Percentiles rank a stretch among this genome's conserved stretches.
Evolutionary conservation across 2,797 vertebrate species (phyloP).

Genomic region (Pseudotriccus pelzelni): DNA sequence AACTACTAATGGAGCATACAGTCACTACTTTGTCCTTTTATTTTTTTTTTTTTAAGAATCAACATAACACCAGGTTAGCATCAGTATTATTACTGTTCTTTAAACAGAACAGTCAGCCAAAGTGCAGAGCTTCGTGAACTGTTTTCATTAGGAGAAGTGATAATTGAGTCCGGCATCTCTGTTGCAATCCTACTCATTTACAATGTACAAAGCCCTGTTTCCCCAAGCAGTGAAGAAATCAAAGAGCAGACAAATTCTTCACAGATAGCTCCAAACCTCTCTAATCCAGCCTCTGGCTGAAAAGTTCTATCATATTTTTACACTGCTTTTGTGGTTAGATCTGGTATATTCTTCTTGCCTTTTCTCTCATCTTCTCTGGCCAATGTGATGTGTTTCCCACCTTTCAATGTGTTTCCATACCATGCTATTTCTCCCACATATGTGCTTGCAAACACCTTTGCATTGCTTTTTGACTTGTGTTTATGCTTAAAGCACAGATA

Average conservation of each 20-base stretch:
- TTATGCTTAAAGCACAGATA: background rate
- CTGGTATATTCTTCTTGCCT: background rate
- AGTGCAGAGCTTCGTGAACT: background rate
- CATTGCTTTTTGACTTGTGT: background rate
- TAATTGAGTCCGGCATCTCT: slow-evolving; percentile 9
- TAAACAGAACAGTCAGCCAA: background rate
- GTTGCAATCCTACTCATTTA: slow-evolving; percentile 5
- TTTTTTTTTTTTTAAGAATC: background rate
- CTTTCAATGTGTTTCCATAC: background rate
- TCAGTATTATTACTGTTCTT: background rate
- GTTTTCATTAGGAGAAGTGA: background rate
- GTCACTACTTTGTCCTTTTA: background rate
- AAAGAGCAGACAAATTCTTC: slow-evolving; percentile 25
- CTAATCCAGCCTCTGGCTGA: background rate
- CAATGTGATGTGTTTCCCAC: background rate
- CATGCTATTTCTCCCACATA: background rate
- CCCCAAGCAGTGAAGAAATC: background rate
- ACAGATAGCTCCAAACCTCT: background rate
- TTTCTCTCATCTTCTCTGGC: background rate
- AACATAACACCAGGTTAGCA: background rate
- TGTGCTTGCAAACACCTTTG: background rate
- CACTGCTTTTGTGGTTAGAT: background rate
- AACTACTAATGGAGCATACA: background rate
- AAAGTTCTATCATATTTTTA: background rate
- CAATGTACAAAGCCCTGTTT: background rate